Conservation (phyloP, 2,797 vertebrate species). For the Chelon labrosus region DNA sequence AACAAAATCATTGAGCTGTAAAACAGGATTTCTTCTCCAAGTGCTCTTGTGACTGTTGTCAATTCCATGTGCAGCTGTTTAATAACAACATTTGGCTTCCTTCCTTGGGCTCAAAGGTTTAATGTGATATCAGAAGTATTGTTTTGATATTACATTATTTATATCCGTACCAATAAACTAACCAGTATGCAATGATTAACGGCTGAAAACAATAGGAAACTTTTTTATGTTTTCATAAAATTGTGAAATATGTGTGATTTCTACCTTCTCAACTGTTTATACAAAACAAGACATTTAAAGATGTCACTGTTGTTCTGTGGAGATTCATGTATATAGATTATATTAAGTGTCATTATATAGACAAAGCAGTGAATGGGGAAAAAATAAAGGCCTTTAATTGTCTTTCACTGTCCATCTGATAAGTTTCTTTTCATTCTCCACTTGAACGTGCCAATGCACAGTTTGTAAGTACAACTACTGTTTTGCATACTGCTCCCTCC, state of each 20-base stretch:
- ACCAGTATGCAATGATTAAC: not conserved
- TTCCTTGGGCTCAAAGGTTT: not conserved
- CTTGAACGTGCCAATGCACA: not conserved
- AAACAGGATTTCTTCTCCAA: not conserved
- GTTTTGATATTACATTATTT: no score
- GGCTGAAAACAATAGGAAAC: no score
- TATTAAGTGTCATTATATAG: not conserved
- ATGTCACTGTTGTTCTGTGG: not conserved
- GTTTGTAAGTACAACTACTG: constrained; percentile 14
- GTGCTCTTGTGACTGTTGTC: not conserved
- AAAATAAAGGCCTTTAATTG: not conserved
- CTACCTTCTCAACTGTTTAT: not conserved
- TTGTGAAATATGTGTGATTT: not conserved
- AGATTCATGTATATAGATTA: not conserved
- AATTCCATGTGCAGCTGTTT: not conserved
- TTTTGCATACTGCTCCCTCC: constrained; percentile 38
- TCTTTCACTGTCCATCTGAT: not conserved
- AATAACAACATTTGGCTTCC: not conserved
- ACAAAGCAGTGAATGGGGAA: not conserved
- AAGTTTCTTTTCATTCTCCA: not conserved
- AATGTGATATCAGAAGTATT: not conserved
- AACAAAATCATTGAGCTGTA: not conserved
- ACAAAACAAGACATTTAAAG: not conserved
- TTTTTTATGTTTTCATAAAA: not conserved
- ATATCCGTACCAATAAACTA: not conserved